Base-by-base conservation (phyloP, 2,888 invertebrate species). In the Thymelicus sylvestris region DNA sequence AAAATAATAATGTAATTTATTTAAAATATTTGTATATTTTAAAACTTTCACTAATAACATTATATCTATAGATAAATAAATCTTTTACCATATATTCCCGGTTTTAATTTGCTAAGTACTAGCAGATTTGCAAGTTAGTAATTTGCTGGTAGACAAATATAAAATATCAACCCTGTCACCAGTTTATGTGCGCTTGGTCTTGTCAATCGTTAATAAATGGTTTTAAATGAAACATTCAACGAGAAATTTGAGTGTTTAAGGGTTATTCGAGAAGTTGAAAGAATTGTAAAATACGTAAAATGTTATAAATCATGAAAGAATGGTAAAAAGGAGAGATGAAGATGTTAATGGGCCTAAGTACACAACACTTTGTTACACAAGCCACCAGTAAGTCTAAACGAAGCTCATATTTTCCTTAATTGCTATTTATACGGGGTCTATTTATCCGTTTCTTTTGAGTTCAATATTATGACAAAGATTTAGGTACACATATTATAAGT, bases 321-420 rank as follows among this genome's bases (percentile, higher is more conserved):
- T 81, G 77, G 50, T 65, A 38, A 69, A 69, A 64, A 57, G 39
- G 77, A 76, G 80, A 77, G 81, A 82, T 75, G 78, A 83, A 80
- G 81, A 78, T 74, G 71, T 74, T 74, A 76, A 81, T 83, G 78
- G 77, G 76, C 59, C 81, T 79, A 82, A 80, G 80, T 87, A 89
- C 88, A 89, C 87, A 89, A 88, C 89, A 88, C 86, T 83, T 85
- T 84, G 87, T 87, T 86, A 91, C 88, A 89, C 83, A 92, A 92
- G 93, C 93, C 90, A 89, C 90, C 89, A 86, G 89, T 93, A 83
- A 91, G 81, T 91, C 93, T 93, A 92, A 91, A 92, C 82, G 86
- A 93, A 93, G 93, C 93, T 93, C 93, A 91, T 93, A 86, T 91
- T 92, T 92, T 90, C 91, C 92, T 93, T 93, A 93, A 89, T 81